These are phyloP conservation scores for Netelia virgata DNA, from an alignment of 2,888 invertebrate genomes.

Conservation along the genomic window DNA sequence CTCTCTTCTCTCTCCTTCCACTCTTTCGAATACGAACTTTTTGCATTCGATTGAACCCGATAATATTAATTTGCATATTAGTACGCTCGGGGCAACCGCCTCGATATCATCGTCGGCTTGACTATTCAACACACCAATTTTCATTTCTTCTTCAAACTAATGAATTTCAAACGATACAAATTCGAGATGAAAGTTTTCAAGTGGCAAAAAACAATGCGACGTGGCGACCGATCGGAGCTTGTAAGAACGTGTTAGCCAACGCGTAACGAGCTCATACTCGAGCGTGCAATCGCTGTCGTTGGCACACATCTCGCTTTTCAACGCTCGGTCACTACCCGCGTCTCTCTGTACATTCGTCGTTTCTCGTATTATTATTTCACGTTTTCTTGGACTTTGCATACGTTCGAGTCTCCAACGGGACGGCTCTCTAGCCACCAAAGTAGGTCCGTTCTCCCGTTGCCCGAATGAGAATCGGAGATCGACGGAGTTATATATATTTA, in stretches of 20 bases:
- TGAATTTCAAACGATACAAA: too few species aligned
- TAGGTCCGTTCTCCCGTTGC: conserved; percentile 27
- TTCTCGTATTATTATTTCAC: conserved; percentile 58
- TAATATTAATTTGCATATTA: conserved; percentile 82
- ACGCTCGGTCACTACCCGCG: neutral
- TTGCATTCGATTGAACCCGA: conserved; percentile 82
- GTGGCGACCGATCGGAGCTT: neutral
- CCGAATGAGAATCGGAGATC: conserved; percentile 40
- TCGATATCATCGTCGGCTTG: too few species aligned
- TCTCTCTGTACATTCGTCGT: conserved; percentile 36
- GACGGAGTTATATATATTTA: conserved; percentile 15
- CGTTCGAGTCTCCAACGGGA: conserved; percentile 31
- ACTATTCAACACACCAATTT: too few species aligned
- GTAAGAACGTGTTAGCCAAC: conserved; percentile 10
- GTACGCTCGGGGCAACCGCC: conserved; percentile 17
- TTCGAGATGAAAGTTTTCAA: too few species aligned
- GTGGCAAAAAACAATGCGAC: too few species aligned
- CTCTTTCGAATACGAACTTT: conserved; percentile 73
- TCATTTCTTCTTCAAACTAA: too few species aligned
- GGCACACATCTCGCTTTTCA: conserved; percentile 30
- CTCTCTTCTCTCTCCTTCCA: neutral
- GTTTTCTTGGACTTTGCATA: conserved; percentile 72
- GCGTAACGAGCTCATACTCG: conserved; percentile 29
- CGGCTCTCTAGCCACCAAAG: conserved; percentile 21
- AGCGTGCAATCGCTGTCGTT: conserved; percentile 29